Evolutionary conservation across 2,797 vertebrate species (phyloP).

Genomic region (Sphaeramia orbicularis): DNA sequence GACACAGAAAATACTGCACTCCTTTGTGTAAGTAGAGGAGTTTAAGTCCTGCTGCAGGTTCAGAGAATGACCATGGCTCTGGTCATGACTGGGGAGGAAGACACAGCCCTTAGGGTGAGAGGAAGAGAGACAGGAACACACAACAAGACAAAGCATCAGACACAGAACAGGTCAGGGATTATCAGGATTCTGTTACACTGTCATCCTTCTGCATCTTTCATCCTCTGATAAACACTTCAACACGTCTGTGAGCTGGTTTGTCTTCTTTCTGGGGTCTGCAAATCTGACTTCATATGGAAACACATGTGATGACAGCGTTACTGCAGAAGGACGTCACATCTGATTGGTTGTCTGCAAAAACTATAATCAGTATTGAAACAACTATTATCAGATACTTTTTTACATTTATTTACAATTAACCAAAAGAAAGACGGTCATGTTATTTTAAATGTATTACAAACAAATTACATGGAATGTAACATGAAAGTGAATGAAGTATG

Average conservation of each 20-base stretch:
- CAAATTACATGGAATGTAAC: too few relatives aligned
- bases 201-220: conserved; percentile 4
- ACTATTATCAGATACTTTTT: too few relatives aligned
- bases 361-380: too few relatives aligned
- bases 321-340: too few relatives aligned
- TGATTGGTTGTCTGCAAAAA: too few relatives aligned
- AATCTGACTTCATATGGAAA: neutral
- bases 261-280: too few relatives aligned
- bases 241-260: too few relatives aligned
- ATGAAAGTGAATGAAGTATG: neutral
- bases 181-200: conserved; percentile 33
- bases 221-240: conserved; percentile 11
- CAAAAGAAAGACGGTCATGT: too few relatives aligned
- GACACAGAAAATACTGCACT: conserved; percentile 21
- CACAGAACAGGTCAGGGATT: conserved; percentile 44
- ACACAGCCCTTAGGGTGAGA: neutral
- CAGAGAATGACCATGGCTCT: conserved; percentile 7
- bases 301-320: too few relatives aligned
- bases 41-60: conserved; percentile 30
- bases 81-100: conserved; percentile 12
- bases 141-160: conserved; percentile 12
- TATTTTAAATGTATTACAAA: too few relatives aligned
- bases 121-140: conserved; percentile 18
- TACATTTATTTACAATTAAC: too few relatives aligned
- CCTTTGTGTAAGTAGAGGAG: conserved; percentile 11